phyloP scores from a whole-genome alignment of 1,140 invertebrate species.

The Micrasema longulum region DNA sequence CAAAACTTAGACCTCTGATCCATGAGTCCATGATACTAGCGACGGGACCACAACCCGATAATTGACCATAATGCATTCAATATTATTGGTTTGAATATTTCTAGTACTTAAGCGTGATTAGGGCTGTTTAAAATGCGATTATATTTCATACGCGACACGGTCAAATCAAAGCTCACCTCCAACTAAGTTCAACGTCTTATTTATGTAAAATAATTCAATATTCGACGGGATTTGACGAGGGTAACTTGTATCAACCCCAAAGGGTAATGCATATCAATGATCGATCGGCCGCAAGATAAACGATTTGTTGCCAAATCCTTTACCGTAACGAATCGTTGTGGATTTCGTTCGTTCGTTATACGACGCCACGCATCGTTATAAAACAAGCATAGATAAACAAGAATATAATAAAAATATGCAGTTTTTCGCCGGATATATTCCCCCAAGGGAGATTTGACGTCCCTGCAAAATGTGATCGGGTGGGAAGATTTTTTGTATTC shows the following conservation, averaged over 20 bases:
- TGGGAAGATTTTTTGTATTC: conserved; percentile 13
- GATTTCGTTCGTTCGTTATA: conserved; percentile 45
- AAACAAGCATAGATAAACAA: conserved; percentile 40
- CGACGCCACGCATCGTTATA: conserved; percentile 48
- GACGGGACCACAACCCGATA: too few species aligned
- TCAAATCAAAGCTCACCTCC: too few species aligned
- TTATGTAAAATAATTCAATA: conserved; percentile 46
- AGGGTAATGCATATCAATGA: conserved; percentile 50
- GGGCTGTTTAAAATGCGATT: too few species aligned
- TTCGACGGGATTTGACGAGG: conserved; percentile 30
- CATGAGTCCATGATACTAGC: too few species aligned
- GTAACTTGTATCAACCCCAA: conserved; percentile 4
- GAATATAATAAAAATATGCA: not conserved
- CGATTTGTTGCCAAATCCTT: conserved; percentile 45
- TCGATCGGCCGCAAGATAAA: conserved; percentile 48
- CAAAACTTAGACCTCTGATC: too few species aligned
- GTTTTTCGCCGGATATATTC: conserved; percentile 10
- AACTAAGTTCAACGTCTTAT: conserved; percentile 33
- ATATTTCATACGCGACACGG: too few species aligned
- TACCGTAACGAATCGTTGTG: conserved; percentile 50
- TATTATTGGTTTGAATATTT: too few species aligned
- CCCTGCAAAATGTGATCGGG: conserved; percentile 28
- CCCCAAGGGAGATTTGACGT: conserved; percentile 34
- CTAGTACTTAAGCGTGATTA: too few species aligned
- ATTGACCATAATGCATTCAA: too few species aligned